Base-by-base conservation (phyloP, 2,797 vertebrate genomes). In the Rhinogobio ventralis region DNA sequence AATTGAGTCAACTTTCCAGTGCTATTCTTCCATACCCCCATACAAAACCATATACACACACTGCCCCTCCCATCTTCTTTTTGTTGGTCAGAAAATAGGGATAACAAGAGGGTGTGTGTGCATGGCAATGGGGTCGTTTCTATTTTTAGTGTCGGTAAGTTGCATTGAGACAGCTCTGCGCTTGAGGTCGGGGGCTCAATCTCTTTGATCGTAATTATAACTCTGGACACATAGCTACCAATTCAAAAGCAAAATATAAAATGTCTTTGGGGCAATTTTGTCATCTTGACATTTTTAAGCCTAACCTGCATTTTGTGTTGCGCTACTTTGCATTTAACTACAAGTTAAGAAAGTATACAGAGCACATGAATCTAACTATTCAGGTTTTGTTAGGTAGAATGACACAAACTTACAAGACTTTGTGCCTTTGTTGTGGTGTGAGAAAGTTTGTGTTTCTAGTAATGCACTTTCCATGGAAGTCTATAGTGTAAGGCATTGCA, bases 71-170 rank as follows among this genome's bases (percentile, higher is more conserved):
- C 73, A 71, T 77, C 73, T 73, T 87, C 79, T 85, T 85, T 87
- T 73, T 84, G 87, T 90, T 88, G 89, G 87, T 83, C 20, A 85
- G 82, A 89, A 86, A 88, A 86, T 88, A 74, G 84, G 81, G 85
- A 73, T 86, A 89, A 86, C 69, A 74, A 86, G 82, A 82, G 83
- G 83, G 85, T 87, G 89, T 88, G 75, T 28, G 68, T 67, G 69
- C 80, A 4, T 14, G 66, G 87, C 88, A 73, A 73, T 84, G 82
- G 86, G 89, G 82, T 64, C 60, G 82, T 76, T 86, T 75, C 78
- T 88, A 86, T 60, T 83, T 72, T 82, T 82, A 77, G 83, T 64
- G 71, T 55, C 57, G 46, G 86, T 84, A 51, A 84, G 78, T 74
- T 28, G 30, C 74, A 69, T 85, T 66, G 49, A 84, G 69, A 64